Percentiles rank a stretch among this genome's conserved stretches.
Conservation (phyloP, 1,140 invertebrate genomes). For the Zaprionus vittiger region DNA sequence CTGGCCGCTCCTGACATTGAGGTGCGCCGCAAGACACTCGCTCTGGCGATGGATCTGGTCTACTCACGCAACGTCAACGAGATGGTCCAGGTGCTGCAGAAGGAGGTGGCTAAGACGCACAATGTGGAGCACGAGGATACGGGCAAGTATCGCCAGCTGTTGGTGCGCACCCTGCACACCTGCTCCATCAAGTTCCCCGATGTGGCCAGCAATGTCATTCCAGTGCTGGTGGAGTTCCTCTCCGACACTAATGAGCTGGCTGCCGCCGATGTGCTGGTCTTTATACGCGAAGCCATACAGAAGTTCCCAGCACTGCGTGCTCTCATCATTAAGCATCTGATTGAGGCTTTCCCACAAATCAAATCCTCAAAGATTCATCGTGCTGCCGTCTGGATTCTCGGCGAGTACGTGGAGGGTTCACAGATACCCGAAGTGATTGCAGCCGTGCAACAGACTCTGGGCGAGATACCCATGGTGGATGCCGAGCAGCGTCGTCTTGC, state of each 20-base stretch:
- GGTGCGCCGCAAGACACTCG: constrained; percentile 95
- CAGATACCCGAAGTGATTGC: constrained; percentile 93
- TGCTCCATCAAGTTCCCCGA: constrained; percentile 99
- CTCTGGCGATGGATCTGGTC: constrained; percentile 95
- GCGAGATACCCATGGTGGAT: constrained; percentile 95
- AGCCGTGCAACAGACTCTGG: constrained; percentile 90
- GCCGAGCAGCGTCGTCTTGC: constrained; percentile 91
- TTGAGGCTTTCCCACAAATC: constrained; percentile 93
- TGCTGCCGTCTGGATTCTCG: constrained; percentile 98
- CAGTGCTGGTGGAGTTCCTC: constrained; percentile 97
- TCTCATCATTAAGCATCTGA: constrained; percentile 92
- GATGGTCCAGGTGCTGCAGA: constrained; percentile 97
- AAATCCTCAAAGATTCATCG: constrained; percentile 94
- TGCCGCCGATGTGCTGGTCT: constrained; percentile 96
- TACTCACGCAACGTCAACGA: constrained; percentile 97
- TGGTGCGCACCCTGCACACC: constrained; percentile 97
- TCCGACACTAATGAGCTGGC: constrained; percentile 97
- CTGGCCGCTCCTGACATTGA: constrained; percentile 97
- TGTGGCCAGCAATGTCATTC: constrained; percentile 96
- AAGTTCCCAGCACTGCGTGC: constrained; percentile 93
- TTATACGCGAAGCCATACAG: constrained; percentile 97
- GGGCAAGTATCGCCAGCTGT: constrained; percentile 97
- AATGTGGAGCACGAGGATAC: constrained; percentile 97
- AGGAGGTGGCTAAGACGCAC: constrained; percentile 96
- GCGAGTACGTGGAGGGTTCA: constrained; percentile 94